Percentiles rank a stretch among this genome's conserved stretches.
Evolutionary conservation across 2,113 vertebrate species (phyloP).

Genomic region (Guaruba guarouba): DNA sequence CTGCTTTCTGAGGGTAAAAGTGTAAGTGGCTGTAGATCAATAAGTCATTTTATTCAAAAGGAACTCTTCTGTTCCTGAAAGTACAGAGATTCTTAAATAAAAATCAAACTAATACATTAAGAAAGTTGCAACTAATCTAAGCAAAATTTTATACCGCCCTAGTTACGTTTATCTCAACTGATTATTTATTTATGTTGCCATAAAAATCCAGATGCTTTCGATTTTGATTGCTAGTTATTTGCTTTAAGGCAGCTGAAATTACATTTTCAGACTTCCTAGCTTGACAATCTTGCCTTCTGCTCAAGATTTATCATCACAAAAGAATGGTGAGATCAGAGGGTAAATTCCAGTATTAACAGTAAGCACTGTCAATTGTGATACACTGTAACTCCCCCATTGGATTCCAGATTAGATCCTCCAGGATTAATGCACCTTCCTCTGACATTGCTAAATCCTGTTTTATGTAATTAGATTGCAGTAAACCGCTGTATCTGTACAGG

Average conservation of each 20-base stretch:
- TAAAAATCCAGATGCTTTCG: conserved; percentile 64
- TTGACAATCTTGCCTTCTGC: conserved; percentile 41
- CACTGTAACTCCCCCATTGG: conserved; percentile 3
- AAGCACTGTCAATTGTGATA: background rate
- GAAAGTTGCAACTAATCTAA: conserved; percentile 57
- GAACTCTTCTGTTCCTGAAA: conserved; percentile 51
- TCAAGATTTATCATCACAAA: conserved; percentile 40
- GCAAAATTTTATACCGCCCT: conserved; percentile 40
- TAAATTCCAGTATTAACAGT: conserved; percentile 19
- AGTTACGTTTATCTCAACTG: conserved; percentile 58
- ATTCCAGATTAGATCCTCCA: conserved; percentile 18
- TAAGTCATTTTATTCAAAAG: conserved; percentile 69
- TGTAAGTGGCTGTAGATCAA: conserved; percentile 71
- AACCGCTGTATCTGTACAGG: background rate
- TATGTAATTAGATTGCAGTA: background rate
- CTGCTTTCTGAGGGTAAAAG: conserved; percentile 57
- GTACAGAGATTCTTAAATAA: conserved; percentile 51
- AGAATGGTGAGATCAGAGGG: conserved; percentile 1
- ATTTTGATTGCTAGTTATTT: conserved; percentile 59
- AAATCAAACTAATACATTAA: conserved; percentile 51
- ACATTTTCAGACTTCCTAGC: conserved; percentile 29
- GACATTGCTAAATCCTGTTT: background rate
- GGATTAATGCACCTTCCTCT: background rate
- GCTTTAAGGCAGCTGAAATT: conserved; percentile 64
- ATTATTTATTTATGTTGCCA: conserved; percentile 72